phyloP scores from a whole-genome alignment of 2,797 vertebrate species.

The Borostomias antarcticus region DNA sequence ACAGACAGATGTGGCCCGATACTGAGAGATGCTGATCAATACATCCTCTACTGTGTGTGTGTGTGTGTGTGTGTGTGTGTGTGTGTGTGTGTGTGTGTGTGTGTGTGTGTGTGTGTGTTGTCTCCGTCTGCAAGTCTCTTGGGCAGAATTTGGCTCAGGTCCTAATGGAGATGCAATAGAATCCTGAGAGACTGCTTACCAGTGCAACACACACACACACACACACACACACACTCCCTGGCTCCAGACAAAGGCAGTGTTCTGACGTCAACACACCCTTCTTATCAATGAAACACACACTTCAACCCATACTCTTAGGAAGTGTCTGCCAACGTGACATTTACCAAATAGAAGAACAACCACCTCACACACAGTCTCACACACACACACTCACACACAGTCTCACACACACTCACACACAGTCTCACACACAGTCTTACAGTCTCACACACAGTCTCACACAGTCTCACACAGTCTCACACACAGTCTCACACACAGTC shows the following conservation, averaged over 20 bases:
- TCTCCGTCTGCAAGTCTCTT: constrained; percentile 63
- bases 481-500: no score
- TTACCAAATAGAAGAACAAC: no score
- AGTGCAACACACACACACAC: constrained; percentile 29
- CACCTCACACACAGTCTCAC: no score
- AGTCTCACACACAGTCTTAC: constrained; percentile 1
- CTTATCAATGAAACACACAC: neutral
- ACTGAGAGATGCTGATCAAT: no score
- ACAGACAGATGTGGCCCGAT: no score
- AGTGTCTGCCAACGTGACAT: no score
- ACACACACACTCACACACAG: neutral
- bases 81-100: constrained; percentile 36
- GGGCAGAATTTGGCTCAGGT: constrained; percentile 58
- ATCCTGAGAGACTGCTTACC: constrained; percentile 51
- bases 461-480: neutral
- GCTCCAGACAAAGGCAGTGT: constrained; percentile 48
- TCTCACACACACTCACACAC: neutral
- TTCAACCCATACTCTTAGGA: no score
- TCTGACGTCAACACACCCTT: constrained; percentile 30
- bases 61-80: constrained; percentile 38
- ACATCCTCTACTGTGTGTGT: neutral
- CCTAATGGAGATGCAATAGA: constrained; percentile 67
- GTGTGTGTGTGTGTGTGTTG: constrained; percentile 37
- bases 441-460: neutral
- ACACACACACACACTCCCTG: constrained; percentile 38